Conservation (phyloP, 2,797 vertebrate species). For the Neostethus bicornis region DNA sequence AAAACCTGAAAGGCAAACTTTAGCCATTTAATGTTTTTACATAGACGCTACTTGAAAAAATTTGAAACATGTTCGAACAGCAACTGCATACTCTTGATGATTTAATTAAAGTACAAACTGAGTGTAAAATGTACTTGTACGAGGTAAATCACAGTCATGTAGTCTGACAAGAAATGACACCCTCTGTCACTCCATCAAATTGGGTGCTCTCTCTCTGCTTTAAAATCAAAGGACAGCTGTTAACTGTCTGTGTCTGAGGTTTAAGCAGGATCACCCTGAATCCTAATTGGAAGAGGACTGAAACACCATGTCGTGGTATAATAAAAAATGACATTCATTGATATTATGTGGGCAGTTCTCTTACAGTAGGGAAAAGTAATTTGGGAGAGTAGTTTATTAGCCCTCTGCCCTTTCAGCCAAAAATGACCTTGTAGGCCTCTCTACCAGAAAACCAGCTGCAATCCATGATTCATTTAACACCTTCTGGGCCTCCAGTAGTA, state of each 20-base stretch:
- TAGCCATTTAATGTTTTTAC: background rate
- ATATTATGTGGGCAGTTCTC: conserved; percentile 64
- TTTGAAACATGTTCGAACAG: background rate
- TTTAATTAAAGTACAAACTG: conserved; percentile 18
- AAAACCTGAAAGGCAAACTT: background rate
- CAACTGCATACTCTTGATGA: conserved; percentile 16
- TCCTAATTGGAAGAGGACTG: conserved; percentile 58
- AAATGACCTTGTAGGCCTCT: conserved; percentile 71
- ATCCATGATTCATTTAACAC: conserved; percentile 79
- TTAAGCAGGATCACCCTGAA: conserved; percentile 38
- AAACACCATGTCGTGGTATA: conserved; percentile 40
- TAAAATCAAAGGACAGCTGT: conserved; percentile 32
- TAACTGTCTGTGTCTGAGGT: conserved; percentile 31
- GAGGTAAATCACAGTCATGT: background rate
- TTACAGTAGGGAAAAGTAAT: conserved; percentile 67
- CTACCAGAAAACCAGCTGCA: conserved; percentile 71
- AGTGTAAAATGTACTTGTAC: conserved; percentile 1
- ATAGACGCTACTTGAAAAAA: background rate
- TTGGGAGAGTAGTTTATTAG: conserved; percentile 70
- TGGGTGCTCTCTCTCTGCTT: conserved; percentile 18
- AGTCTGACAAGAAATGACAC: conserved; percentile 14
- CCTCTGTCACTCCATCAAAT: conserved; percentile 23
- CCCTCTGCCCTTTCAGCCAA: conserved; percentile 69
- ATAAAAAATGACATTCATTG: conserved; percentile 59
- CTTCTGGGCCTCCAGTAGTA: conserved; percentile 65